Evolutionary conservation across 2,888 invertebrate genomes (phyloP).

Genomic region (Drosophila neotestacea): DNA sequence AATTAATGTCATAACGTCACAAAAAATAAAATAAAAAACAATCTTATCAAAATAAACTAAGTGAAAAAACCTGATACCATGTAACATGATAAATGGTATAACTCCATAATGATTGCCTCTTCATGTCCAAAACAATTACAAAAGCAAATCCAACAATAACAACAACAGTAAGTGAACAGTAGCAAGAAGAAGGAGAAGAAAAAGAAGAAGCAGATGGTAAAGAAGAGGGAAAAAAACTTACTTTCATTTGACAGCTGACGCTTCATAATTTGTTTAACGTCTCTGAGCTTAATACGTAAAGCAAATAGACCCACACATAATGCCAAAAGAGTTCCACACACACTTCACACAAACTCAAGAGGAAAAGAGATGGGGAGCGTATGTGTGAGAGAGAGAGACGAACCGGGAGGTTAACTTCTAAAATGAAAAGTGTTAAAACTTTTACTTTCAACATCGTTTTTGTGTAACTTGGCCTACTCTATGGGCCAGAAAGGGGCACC

Average conservation of each 20-base stretch:
- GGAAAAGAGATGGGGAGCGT: not conserved
- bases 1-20: conserved; percentile 38
- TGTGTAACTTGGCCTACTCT: conserved; percentile 43
- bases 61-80: conserved; percentile 26
- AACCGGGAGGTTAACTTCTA: conserved; percentile 60
- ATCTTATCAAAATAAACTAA: conserved; percentile 37
- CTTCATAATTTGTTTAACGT: conserved; percentile 65
- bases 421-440: conserved; percentile 80
- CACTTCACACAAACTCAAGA: conserved; percentile 2
- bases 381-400: not conserved
- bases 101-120: conserved; percentile 41
- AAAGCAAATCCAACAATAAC: conserved; percentile 44
- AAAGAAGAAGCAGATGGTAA: not conserved
- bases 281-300: conserved; percentile 68
- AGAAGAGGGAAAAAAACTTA: conserved; percentile 34
- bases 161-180: conserved; percentile 10
- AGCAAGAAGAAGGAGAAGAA: conserved; percentile 6
- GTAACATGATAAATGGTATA: conserved; percentile 55
- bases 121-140: conserved; percentile 46
- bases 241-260: conserved; percentile 71
- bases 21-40: conserved; percentile 11
- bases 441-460: conserved; percentile 70
- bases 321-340: conserved; percentile 30
- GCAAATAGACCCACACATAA: conserved; percentile 61
- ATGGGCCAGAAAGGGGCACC: conserved; percentile 15